Base-by-base conservation (phyloP, 2,888 invertebrate species). In the Apotomis capreana region DNA sequence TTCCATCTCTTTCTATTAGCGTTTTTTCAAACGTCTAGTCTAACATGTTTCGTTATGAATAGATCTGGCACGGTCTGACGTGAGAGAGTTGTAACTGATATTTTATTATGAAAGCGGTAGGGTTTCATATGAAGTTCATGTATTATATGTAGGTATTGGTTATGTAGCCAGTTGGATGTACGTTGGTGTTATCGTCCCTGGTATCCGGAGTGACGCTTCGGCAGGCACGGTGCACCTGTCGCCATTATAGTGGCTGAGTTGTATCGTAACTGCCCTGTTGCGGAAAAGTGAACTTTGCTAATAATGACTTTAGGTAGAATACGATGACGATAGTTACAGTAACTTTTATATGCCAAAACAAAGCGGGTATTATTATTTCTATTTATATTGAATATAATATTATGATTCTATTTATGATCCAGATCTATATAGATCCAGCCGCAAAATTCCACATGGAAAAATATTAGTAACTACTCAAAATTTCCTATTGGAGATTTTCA, bases 191-290 rank as follows among this genome's bases (percentile, higher is more conserved):
- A 84, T 83, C 77, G 81, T 80, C 81, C 79, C 82, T 75, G 76
- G 78, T 78, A 80, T 80, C 82, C 83, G 81, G 79, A 79, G 76
- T 77, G 75, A 82, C 87, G 91, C 83, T 86, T 77, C 85, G 81
- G 77, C 82, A 88, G 82, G 76, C 88, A 84, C 82, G 81, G 76
- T 84, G 85, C 92, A 92, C 92, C 92, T 92, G 92, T 89, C 91
- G 85, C 83, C 81, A 81, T 81, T 80, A 81, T 80, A 78, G 77
- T 64, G 61, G 59, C 54, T 55, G 70, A 68, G 75, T 76, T 65
- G 74, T 69, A 71, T 36, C 55, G 63, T 55, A 77, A 78, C 77
- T 75, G 73, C 72, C 55, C 57, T 63, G 49, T 67, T n/a, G 59
- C 46, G 63, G 63, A 46, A 72, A 68, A 72, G n/a, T 15, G 40